phyloP scores from a whole-genome alignment of 1,140 invertebrate genomes.

The Sarcophaga peregrina region DNA sequence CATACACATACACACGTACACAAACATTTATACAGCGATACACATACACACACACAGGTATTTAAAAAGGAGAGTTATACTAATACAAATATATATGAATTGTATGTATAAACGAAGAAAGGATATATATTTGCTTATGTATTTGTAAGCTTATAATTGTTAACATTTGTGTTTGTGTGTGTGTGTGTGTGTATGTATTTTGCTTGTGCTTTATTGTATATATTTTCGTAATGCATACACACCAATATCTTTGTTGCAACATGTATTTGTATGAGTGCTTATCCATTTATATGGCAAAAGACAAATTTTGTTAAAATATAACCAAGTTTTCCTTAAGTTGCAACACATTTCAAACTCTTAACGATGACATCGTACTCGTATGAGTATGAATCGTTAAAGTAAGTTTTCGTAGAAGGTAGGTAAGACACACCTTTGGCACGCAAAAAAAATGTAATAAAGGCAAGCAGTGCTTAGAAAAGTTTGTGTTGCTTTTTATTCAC shows the following conservation, averaged over 20 bases:
- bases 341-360: neutral
- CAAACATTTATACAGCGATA: neutral
- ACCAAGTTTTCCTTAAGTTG: neutral
- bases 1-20: slow-evolving; percentile 35
- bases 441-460: too few species aligned
- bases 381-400: neutral
- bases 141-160: neutral
- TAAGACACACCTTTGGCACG: neutral
- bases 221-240: too few species aligned
- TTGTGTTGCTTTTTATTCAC: too few species aligned
- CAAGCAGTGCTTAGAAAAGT: too few species aligned
- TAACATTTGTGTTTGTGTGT: neutral
- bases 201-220: too few species aligned
- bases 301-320: slow-evolving; percentile 15
- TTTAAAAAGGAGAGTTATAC: neutral
- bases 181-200: neutral
- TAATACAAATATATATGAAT: neutral
- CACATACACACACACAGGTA: neutral
- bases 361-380: neutral
- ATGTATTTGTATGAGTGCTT: neutral
- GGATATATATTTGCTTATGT: neutral
- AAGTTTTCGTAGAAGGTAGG: neutral
- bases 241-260: neutral
- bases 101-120: neutral
- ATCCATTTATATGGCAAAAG: slow-evolving; percentile 39